Evolutionary conservation across 2,797 vertebrate species (phyloP).

Genomic region (Crenuchus spilurus): DNA sequence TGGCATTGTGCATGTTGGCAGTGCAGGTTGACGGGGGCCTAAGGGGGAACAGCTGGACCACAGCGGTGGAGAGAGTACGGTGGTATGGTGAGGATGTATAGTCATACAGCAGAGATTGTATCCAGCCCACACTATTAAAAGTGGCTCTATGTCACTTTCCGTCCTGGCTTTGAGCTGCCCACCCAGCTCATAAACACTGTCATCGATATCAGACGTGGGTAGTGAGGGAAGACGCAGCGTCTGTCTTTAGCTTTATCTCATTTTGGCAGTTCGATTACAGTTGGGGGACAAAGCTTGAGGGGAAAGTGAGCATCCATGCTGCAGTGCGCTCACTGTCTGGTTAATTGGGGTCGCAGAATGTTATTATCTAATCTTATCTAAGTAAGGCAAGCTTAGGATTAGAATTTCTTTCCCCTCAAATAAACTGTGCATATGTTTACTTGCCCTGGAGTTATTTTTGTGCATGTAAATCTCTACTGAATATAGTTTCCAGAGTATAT

Average conservation of each 20-base stretch:
- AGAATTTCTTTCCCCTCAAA: not conserved
- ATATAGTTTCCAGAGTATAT: not conserved
- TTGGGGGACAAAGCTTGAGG: not conserved
- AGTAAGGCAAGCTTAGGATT: not conserved
- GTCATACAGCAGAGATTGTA: too few species aligned
- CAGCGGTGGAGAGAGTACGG: conserved; percentile 48
- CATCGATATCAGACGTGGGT: conserved; percentile 45
- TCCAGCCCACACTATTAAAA: conserved; percentile 54
- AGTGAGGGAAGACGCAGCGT: conserved; percentile 1
- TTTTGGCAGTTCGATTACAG: conserved; percentile 26
- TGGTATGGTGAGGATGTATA: too few species aligned
- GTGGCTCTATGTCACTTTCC: conserved; percentile 32
- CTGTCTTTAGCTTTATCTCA: conserved; percentile 37
- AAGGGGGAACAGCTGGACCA: conserved; percentile 42
- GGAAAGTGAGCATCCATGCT: not conserved
- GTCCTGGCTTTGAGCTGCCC: conserved; percentile 35
- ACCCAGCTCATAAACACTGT: conserved; percentile 48
- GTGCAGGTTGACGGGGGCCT: conserved; percentile 38
- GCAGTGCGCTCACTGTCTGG: not conserved
- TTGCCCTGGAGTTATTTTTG: not conserved
- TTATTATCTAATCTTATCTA: conserved; percentile 8
- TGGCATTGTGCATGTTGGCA: conserved; percentile 28
- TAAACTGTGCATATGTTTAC: not conserved
- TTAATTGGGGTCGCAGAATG: conserved; percentile 15
- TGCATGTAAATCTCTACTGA: not conserved